Evolutionary conservation across 2,888 invertebrate species (phyloP).

Genomic region (Melieria picta): DNA sequence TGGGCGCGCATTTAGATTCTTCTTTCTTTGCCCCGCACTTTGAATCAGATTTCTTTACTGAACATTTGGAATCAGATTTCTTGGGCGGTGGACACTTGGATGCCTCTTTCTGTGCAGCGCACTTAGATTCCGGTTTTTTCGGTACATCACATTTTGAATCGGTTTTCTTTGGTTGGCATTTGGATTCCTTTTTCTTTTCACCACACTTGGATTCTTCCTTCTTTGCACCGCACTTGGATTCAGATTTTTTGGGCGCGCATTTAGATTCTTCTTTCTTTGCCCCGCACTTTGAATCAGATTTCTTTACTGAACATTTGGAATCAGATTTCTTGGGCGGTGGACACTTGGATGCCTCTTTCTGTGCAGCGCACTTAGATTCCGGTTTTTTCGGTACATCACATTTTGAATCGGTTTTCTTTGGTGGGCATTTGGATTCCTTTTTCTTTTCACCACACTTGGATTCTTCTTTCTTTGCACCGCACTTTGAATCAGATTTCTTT

Average conservation of each 20-base stretch:
- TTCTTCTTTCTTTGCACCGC: too few species aligned
- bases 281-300: neutral
- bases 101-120: neutral
- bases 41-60: neutral
- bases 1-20: neutral
- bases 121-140: neutral
- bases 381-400: neutral
- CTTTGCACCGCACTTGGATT: neutral
- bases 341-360: neutral
- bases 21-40: neutral
- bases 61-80: too few species aligned
- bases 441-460: neutral
- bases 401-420: slow-evolving; percentile 11
- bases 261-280: slow-evolving; percentile 4
- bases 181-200: neutral
- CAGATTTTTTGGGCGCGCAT: neutral
- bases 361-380: neutral
- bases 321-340: neutral
- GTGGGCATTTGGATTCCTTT: slow-evolving; percentile 11
- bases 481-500: neutral
- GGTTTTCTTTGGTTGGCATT: slow-evolving; percentile 18
- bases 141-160: neutral
- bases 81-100: neutral
- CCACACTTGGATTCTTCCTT: neutral
- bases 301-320: too few species aligned